Evolutionary conservation across 2,888 invertebrate species (phyloP), one percentile per base, ranked within the genome.

Genomic region (Chloromyia formosa): DNA sequence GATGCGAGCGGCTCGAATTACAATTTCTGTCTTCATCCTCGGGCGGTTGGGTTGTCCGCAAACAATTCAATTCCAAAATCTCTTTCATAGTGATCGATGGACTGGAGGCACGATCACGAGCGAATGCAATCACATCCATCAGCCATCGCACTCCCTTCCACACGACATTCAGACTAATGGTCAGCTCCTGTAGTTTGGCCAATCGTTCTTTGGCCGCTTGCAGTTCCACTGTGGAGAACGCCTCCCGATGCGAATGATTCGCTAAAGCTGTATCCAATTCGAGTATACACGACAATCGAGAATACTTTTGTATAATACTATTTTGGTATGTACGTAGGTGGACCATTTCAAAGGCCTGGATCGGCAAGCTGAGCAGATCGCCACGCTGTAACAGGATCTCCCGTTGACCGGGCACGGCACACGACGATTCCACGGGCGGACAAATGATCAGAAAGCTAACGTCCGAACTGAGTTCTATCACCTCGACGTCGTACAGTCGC

Each of bases 101-200:
- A 78, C 84, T 79, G 78, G 85, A 80, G 20, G 87, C 86, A 54
- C 93, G 90, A 82, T 98, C 98, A 76, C 98, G 89, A 0, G 98
- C 97, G 83, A 95, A 95, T 0, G 94, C 92, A 73, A 98, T 95
- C 5, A 97, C 92, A 82, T 98, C 97, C 90, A 97, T 94, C 20
- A 98, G 89, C 98, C 98, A 99, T 18, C 99, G 90, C 58, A 95
- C 93, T 20, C 93, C 92, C 82, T 96, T 95, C 98, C 98, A 98
- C 1, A 95, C 91, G 0, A 90, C 86, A 81, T 98, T 98, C 61
- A 98, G 87, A 81, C 92, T 93, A 42, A 90, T 87, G 82, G 97
- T 97, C 56, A 97, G 89, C 72, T 94, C 93, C 82, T 94, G 93
- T 35, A 98, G 86, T 81, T 93, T 93, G 0, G 89, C 87, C 54